Conservation (phyloP, 2,797 vertebrate species). For the Orestias chungarensis region DNA sequence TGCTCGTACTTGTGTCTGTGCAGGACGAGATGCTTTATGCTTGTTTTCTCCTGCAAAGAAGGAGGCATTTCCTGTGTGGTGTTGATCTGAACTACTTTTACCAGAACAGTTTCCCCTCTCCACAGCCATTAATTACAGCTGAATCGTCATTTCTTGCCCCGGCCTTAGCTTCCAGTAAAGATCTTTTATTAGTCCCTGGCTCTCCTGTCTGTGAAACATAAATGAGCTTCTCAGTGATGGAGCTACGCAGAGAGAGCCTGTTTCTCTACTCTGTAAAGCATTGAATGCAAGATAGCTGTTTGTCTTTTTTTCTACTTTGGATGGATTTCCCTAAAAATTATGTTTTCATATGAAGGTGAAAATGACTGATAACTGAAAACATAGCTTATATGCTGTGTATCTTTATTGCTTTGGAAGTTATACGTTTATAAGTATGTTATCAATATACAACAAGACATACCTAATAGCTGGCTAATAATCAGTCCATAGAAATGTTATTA, state of each 20-base stretch:
- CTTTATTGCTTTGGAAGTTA: too few relatives aligned
- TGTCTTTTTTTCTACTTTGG: too few relatives aligned
- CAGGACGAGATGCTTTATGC: conserved; percentile 6
- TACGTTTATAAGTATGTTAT: too few relatives aligned
- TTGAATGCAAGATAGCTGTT: not conserved
- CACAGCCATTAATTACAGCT: conserved; percentile 45
- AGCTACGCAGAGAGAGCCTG: conserved; percentile 7
- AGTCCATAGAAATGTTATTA: too few relatives aligned
- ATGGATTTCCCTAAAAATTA: too few relatives aligned
- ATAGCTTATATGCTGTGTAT: too few relatives aligned
- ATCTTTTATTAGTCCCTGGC: conserved; percentile 33
- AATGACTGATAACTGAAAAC: not conserved
- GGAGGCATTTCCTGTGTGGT: conserved; percentile 37
- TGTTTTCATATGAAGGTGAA: not conserved
- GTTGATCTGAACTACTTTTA: conserved; percentile 38
- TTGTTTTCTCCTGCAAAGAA: conserved; percentile 30
- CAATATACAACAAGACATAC: too few relatives aligned
- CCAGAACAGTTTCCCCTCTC: conserved; percentile 26
- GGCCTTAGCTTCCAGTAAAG: conserved; percentile 51
- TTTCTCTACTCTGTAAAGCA: not conserved
- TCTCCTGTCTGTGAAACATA: conserved; percentile 39
- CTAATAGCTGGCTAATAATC: too few relatives aligned
- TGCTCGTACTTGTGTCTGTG: not conserved
- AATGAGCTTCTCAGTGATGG: conserved; percentile 16
- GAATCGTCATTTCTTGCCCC: conserved; percentile 46